Percentiles rank a stretch among this genome's conserved stretches.
Evolutionary conservation across 2,888 invertebrate species (phyloP).

Genomic region (Drosophila macrospina): DNA sequence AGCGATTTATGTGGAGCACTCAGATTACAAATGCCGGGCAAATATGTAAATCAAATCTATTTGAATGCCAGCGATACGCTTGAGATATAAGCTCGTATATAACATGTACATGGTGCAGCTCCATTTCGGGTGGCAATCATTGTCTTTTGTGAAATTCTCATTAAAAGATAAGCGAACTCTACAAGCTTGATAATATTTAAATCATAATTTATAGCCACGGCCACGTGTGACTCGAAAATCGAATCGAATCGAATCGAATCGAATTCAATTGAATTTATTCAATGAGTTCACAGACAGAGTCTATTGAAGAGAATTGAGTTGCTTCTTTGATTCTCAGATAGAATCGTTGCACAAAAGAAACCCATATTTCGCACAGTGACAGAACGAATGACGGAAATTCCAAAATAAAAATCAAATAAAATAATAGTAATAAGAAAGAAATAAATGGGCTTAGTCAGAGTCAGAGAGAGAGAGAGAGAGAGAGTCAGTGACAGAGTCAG

Average conservation of each 20-base stretch:
- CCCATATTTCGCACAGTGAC: conserved; percentile 42
- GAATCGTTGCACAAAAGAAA: conserved; percentile 19
- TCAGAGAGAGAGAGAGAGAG: too few species aligned
- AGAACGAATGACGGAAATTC: conserved; percentile 51
- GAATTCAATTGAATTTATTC: neutral
- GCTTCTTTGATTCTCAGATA: neutral
- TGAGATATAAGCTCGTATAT: conserved; percentile 32
- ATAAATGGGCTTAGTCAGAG: conserved; percentile 40
- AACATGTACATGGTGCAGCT: conserved; percentile 14
- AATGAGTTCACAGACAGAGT: conserved; percentile 6
- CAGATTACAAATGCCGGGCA: conserved; percentile 39
- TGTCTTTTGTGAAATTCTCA: conserved; percentile 42
- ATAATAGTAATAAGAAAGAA: neutral
- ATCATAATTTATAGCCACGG: conserved; percentile 47
- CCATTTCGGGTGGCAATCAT: conserved; percentile 4
- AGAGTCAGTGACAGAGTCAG: too few species aligned
- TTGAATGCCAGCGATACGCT: conserved; percentile 39
- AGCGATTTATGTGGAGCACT: conserved; percentile 60
- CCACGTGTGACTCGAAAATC: conserved; percentile 18
- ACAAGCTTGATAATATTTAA: conserved; percentile 51
- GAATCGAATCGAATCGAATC: neutral
- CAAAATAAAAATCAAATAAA: neutral
- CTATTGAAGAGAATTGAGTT: conserved; percentile 2
- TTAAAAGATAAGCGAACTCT: conserved; percentile 54
- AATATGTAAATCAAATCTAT: conserved; percentile 56